Conservation (phyloP, 2,113 vertebrate genomes). For the Sorex araneus region DNA sequence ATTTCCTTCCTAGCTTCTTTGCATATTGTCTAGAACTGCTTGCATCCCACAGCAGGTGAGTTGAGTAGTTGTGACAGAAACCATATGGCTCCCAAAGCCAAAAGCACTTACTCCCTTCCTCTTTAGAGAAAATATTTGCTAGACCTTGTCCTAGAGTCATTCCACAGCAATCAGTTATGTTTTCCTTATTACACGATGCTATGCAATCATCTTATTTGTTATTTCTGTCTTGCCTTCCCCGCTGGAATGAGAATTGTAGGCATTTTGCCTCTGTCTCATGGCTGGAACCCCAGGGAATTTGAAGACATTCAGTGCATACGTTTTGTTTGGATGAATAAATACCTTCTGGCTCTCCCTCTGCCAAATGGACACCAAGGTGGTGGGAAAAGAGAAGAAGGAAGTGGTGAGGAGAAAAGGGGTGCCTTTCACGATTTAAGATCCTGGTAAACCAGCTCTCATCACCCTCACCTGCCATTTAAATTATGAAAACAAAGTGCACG, state of each 20-base stretch:
- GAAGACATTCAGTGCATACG: neutral
- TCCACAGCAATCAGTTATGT: neutral
- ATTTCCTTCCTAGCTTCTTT: neutral
- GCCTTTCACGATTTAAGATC: neutral
- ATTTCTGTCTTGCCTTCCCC: neutral
- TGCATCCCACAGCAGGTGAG: neutral
- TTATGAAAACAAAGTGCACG: neutral
- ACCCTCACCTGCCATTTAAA: neutral
- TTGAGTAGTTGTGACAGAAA: neutral
- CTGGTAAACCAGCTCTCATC: neutral
- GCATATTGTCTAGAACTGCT: neutral
- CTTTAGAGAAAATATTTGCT: neutral
- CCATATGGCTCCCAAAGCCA: neutral
- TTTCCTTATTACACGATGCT: neutral
- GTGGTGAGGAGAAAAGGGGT: fast-evolving
- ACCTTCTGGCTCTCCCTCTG: neutral
- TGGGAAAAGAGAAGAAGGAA: neutral
- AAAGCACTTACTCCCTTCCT: neutral
- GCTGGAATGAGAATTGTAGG: neutral
- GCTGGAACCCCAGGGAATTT: neutral
- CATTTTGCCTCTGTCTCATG: neutral
- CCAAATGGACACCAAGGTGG: neutral
- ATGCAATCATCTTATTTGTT: neutral
- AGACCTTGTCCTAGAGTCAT: neutral
- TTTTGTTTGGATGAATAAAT: neutral